Conservation (phyloP, 2,113 vertebrate genomes). For the Hydrolagus affinis region DNA sequence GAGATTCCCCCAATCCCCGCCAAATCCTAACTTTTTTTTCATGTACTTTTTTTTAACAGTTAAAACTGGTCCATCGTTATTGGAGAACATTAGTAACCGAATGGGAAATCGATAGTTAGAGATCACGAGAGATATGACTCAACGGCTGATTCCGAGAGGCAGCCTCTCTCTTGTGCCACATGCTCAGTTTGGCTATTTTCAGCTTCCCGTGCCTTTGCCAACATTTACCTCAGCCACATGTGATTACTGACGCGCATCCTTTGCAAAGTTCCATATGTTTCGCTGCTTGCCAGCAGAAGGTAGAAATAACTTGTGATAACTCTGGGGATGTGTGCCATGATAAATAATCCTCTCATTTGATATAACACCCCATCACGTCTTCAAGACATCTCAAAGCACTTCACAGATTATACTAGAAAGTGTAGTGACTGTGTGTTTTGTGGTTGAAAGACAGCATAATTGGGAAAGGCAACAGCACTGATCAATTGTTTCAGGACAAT, state of each 20-base stretch:
- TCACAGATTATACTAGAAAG: no score
- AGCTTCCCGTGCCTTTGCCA: background rate
- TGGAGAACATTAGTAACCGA: background rate
- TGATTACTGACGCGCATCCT: background rate
- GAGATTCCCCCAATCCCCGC: background rate
- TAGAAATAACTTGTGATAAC: constrained; percentile 1
- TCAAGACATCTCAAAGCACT: no score
- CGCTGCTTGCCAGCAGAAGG: background rate
- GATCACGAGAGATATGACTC: background rate
- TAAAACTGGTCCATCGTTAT: background rate
- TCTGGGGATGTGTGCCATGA: background rate
- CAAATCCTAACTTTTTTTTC: background rate
- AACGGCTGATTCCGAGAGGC: background rate
- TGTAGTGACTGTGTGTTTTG: no score
- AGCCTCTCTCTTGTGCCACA: background rate
- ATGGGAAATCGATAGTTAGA: background rate
- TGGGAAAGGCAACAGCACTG: background rate
- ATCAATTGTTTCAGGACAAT: background rate
- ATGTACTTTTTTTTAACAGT: background rate
- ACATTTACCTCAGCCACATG: constrained; percentile 7
- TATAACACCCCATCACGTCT: no score
- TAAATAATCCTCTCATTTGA: no score
- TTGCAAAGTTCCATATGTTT: constrained; percentile 13
- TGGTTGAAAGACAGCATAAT: background rate
- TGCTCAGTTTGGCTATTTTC: constrained; percentile 2